These are phyloP conservation scores for Agriopis marginaria DNA, from an alignment of 2,888 invertebrate species.

Conservation along the genomic window DNA sequence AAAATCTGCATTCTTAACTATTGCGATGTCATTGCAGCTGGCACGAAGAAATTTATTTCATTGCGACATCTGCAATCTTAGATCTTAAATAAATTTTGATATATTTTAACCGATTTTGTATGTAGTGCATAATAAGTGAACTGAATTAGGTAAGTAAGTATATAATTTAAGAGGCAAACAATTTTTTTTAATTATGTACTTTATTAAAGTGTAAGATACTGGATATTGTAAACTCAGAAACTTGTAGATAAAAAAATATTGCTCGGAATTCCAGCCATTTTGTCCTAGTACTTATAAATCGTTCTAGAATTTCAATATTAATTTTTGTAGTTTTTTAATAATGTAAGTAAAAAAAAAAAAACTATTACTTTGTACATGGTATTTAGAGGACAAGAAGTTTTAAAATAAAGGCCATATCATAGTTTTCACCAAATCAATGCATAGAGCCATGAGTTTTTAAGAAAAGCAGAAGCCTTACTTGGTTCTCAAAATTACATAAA, in stretches of 20 bases:
- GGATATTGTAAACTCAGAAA: neutral
- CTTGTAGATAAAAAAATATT: neutral
- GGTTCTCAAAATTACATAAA: constrained; percentile 17
- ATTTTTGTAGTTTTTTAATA: constrained; percentile 1
- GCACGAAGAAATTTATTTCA: neutral
- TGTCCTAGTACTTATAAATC: constrained; percentile 18
- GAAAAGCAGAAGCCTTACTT: constrained; percentile 65
- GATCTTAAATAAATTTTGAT: neutral
- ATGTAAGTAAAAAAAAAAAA: neutral
- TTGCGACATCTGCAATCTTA: neutral
- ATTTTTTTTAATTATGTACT: neutral
- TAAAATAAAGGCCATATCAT: constrained; percentile 20
- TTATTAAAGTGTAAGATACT: neutral
- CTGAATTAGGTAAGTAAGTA: constrained; percentile 4
- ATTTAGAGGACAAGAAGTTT: constrained; percentile 8
- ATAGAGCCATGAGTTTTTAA: constrained; percentile 26
- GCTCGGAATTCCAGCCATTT: constrained; percentile 21
- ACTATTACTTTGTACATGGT: constrained; percentile 14
- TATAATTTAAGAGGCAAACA: neutral
- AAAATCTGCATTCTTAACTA: neutral
- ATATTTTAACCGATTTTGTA: constrained; percentile 2
- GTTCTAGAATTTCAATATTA: neutral
- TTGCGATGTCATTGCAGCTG: neutral
- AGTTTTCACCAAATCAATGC: constrained; percentile 15
- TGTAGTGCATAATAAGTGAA: constrained; percentile 9